Evolutionary conservation across 2,113 vertebrate species (phyloP).

Genomic region (Cryptotis parvus): DNA sequence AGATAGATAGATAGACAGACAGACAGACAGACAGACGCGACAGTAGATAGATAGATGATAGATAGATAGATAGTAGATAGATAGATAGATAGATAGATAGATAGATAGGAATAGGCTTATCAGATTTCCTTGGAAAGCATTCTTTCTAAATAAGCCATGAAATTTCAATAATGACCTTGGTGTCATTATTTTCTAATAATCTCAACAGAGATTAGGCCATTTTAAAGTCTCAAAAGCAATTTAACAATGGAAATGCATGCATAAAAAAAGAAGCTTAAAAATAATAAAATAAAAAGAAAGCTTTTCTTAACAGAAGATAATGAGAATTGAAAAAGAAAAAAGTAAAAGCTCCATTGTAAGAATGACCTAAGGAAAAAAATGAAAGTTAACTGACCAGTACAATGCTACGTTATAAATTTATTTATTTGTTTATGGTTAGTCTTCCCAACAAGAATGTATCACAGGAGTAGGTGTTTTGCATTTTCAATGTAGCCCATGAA

Average conservation of each 20-base stretch:
- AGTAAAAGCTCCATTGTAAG: too few species aligned
- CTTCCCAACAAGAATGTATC: background rate
- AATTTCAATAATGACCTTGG: conserved; percentile 65
- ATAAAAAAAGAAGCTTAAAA: conserved; percentile 44
- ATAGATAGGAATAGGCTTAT: too few species aligned
- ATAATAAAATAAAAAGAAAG: too few species aligned
- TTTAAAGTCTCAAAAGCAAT: conserved; percentile 63
- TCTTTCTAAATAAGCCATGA: conserved; percentile 55
- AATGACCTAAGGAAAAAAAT: background rate
- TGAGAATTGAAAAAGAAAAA: background rate
- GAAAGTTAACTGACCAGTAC: conserved; percentile 30
- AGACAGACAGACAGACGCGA: too few species aligned
- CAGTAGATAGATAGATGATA: too few species aligned
- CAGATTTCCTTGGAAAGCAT: conserved; percentile 31
- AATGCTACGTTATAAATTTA: background rate
- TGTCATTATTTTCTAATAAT: conserved; percentile 69
- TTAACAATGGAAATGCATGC: conserved; percentile 56
- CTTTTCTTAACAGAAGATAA: background rate
- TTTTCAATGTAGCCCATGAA: conserved; percentile 28
- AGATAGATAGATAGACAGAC: too few species aligned
- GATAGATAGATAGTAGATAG: too few species aligned
- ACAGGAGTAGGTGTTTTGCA: background rate
- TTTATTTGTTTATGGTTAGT: conserved; percentile 7
- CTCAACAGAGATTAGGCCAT: conserved; percentile 47
- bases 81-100: too few species aligned